Evolutionary conservation across 2,888 invertebrate species (phyloP).

Genomic region (Bhutanitis thaidina): DNA sequence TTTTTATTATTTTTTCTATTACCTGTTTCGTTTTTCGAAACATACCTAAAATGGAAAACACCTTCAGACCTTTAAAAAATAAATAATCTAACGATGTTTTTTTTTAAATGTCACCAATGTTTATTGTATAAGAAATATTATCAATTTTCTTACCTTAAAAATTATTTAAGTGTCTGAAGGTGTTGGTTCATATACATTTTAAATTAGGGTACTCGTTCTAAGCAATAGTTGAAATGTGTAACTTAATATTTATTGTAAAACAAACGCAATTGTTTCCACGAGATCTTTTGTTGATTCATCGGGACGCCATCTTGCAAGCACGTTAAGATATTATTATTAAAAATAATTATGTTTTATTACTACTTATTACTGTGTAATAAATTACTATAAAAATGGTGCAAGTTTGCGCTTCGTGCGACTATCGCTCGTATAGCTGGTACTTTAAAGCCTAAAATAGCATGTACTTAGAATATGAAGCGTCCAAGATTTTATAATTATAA

Average conservation of each 20-base stretch:
- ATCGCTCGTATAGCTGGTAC: neutral
- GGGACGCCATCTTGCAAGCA: conserved; percentile 16
- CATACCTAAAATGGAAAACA: conserved; percentile 4
- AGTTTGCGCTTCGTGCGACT: neutral
- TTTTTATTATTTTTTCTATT: conserved; percentile 29
- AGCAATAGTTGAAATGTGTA: conserved; percentile 8
- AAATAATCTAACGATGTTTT: neutral
- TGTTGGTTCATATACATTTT: neutral
- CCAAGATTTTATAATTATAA: conserved; percentile 37
- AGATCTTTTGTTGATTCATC: neutral
- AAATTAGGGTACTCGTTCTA: neutral
- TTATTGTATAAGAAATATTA: conserved; percentile 4
- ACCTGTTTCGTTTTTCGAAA: conserved; percentile 24
- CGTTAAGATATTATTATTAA: neutral
- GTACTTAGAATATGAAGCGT: conserved; percentile 65
- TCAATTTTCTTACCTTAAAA: neutral
- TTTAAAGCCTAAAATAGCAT: conserved; percentile 32
- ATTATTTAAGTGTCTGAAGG: neutral
- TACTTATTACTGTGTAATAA: too few relatives aligned
- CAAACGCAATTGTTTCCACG: neutral
- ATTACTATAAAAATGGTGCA: too few relatives aligned
- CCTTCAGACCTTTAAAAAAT: conserved; percentile 15
- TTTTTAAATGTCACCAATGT: neutral
- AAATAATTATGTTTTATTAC: too few relatives aligned
- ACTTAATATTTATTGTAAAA: neutral